Evolutionary conservation across 2,888 invertebrate genomes (phyloP).

Genomic region (Protodeltote pygarga): DNA sequence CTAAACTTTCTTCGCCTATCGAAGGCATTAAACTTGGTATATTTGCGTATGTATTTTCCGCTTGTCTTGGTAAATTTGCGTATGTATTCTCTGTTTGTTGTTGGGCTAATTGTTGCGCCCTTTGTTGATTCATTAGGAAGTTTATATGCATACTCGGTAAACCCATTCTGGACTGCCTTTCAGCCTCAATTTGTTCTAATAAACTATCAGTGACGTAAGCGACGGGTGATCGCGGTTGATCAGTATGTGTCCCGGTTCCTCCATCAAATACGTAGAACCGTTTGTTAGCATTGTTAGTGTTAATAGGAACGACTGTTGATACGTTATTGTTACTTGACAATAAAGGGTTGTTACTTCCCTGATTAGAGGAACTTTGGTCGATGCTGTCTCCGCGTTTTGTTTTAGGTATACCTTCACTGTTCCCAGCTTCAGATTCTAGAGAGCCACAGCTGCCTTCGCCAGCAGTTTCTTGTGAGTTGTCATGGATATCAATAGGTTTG

Average conservation of each 20-base stretch:
- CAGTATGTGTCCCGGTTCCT: conserved; percentile 71
- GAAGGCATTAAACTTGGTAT: conserved; percentile 82
- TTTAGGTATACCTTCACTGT: conserved; percentile 72
- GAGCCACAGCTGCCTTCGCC: conserved; percentile 84
- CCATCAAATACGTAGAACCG: conserved; percentile 82
- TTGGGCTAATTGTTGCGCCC: conserved; percentile 70
- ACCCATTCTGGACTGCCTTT: conserved; percentile 80
- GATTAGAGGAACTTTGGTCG: conserved; percentile 83
- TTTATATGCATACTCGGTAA: conserved; percentile 84
- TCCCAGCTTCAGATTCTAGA: conserved; percentile 78
- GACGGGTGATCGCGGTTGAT: conserved; percentile 80
- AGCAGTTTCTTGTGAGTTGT: conserved; percentile 74
- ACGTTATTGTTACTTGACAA: conserved; percentile 80
- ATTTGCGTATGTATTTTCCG: conserved; percentile 67
- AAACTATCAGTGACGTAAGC: conserved; percentile 82
- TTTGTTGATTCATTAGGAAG: conserved; percentile 76
- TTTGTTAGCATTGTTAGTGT: conserved; percentile 76
- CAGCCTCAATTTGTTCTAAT: conserved; percentile 81
- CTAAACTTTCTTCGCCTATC: conserved; percentile 86
- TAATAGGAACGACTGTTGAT: conserved; percentile 79
- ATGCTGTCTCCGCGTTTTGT: conserved; percentile 76
- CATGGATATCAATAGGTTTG: conserved; percentile 71
- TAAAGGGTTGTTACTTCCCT: conserved; percentile 83
- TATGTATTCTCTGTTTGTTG: conserved; percentile 69
- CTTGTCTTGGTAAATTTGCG: conserved; percentile 70